Evolutionary conservation across 2,113 vertebrate species (phyloP).

Genomic region (Manacus vitellinus): DNA sequence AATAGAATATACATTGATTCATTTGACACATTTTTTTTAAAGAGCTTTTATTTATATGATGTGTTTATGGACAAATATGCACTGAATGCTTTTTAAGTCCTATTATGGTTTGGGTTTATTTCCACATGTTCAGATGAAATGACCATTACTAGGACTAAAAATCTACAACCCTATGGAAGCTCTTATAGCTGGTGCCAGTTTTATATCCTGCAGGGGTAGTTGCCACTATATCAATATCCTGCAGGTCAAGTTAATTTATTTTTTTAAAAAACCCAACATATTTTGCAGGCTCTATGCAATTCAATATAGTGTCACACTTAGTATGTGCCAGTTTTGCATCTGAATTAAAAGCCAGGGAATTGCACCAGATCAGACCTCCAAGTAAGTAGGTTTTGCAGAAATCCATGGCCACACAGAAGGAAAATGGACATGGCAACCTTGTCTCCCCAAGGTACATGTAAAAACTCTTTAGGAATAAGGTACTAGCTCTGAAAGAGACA

Average conservation of each 20-base stretch:
- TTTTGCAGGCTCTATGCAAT: slow-evolving; percentile 59
- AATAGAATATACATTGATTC: slow-evolving; percentile 75
- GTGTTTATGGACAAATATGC: slow-evolving; percentile 75
- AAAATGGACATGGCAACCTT: neutral
- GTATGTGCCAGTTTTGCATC: neutral
- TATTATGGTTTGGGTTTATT: slow-evolving; percentile 69
- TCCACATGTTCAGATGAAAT: slow-evolving; percentile 75
- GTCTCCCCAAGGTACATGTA: neutral
- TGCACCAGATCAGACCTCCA: slow-evolving; percentile 40
- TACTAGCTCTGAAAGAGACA: neutral
- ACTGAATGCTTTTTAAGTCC: slow-evolving; percentile 68
- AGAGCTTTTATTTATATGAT: slow-evolving; percentile 72
- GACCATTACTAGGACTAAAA: slow-evolving; percentile 47
- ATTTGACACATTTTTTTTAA: slow-evolving; percentile 58
- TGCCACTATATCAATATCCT: slow-evolving; percentile 74
- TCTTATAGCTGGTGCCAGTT: slow-evolving; percentile 61
- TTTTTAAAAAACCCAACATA: neutral
- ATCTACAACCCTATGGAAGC: slow-evolving; percentile 39
- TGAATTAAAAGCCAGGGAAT: slow-evolving; percentile 8
- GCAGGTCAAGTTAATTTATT: slow-evolving; percentile 59
- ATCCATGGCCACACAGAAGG: neutral
- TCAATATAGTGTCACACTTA: slow-evolving; percentile 19
- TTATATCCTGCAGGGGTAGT: slow-evolving; percentile 50
- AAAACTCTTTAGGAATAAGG: neutral
- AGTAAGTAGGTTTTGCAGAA: neutral